Evolutionary conservation across 1,140 invertebrate genomes (phyloP).

Genomic region (Nomia melanderi): DNA sequence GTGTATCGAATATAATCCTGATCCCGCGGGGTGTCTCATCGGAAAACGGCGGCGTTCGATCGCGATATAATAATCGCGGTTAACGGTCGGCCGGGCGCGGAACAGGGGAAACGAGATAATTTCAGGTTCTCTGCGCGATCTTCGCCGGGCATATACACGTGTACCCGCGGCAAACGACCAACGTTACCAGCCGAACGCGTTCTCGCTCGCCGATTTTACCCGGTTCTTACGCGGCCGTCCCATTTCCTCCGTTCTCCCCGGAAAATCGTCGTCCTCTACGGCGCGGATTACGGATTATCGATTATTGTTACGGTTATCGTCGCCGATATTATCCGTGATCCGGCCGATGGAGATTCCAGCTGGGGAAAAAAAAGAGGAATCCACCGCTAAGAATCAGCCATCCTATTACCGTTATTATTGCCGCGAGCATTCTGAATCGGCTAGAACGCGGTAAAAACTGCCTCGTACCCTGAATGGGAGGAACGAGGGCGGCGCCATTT

Average conservation of each 20-base stretch:
- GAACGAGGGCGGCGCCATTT: no score
- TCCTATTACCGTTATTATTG: no score
- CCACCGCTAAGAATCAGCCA: no score
- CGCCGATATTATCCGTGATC: neutral
- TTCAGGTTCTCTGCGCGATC: neutral
- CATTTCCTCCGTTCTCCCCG: neutral
- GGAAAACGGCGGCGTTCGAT: neutral
- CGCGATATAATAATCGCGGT: constrained; percentile 3
- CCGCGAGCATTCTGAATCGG: no score
- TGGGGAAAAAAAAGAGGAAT: no score
- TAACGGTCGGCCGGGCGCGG: neutral
- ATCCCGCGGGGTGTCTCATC: neutral
- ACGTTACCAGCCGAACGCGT: neutral
- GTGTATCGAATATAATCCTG: constrained; percentile 1
- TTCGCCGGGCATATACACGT: neutral
- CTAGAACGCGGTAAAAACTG: no score
- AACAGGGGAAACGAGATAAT: neutral
- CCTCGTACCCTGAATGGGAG: no score
- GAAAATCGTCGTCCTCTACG: neutral
- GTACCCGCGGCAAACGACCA: neutral
- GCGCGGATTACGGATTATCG: neutral
- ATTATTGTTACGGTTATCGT: constrained; percentile 1
- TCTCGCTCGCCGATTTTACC: neutral
- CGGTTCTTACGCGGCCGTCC: neutral
- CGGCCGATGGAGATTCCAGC: no score